Conservation (phyloP, 1,140 invertebrate genomes). For the Colletes latitarsis region DNA sequence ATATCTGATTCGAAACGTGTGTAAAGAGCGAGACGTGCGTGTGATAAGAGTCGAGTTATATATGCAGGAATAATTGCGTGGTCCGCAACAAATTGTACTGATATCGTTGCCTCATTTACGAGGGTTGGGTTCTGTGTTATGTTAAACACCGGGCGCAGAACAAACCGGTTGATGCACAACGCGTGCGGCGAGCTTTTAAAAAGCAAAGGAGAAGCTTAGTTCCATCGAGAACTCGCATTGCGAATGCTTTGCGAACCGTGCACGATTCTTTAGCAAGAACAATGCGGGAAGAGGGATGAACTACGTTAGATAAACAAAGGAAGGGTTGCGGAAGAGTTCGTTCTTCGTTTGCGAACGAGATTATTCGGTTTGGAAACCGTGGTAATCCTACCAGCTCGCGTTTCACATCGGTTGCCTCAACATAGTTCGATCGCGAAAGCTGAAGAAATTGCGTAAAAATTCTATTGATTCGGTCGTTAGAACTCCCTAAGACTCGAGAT, state of each 20-base stretch:
- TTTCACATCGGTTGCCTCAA: background rate
- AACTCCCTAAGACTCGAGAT: too few species aligned
- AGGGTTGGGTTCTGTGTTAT: too few species aligned
- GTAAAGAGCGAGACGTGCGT: conserved; percentile 15
- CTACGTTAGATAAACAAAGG: background rate
- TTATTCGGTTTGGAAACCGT: background rate
- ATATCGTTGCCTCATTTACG: conserved; percentile 21
- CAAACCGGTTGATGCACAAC: conserved; percentile 5
- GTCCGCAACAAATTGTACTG: conserved; percentile 28
- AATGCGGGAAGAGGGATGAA: background rate
- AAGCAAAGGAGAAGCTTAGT: background rate
- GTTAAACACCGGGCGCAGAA: too few species aligned
- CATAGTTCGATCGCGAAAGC: background rate
- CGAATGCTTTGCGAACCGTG: background rate
- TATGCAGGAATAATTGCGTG: conserved; percentile 29
- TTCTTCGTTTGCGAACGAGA: background rate
- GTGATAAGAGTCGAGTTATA: conserved; percentile 3
- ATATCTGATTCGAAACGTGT: conserved; percentile 20
- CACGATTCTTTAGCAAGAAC: background rate
- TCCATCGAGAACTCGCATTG: background rate
- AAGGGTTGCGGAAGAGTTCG: background rate
- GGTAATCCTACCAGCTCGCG: background rate
- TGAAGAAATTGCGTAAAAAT: background rate
- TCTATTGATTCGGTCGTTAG: too few species aligned
- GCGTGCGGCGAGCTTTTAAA: background rate